A percentile compares a stretch with the other conserved stretches of the same genome.
Conservation (phyloP, 2,888 invertebrate species). For the Limnephilus rhombicus region DNA sequence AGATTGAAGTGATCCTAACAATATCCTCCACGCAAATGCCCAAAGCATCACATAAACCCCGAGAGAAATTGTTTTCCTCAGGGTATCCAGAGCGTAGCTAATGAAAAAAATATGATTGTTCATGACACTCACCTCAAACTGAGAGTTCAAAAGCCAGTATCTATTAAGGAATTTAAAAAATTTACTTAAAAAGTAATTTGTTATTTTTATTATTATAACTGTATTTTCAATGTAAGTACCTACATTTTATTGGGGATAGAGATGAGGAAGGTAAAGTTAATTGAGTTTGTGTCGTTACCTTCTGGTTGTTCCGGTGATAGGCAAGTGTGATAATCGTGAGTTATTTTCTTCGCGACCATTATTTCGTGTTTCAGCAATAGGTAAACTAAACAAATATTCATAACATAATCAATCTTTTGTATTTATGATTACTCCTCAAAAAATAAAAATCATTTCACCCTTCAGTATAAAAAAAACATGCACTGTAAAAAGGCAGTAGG, state of each 20-base stretch:
- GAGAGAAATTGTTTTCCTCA: no score
- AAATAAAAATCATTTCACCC: background rate
- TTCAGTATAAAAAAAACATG: no score
- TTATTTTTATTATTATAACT: slow-evolving; percentile 39
- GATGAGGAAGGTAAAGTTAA: background rate
- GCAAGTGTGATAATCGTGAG: slow-evolving; percentile 21
- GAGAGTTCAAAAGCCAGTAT: no score
- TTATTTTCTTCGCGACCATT: background rate
- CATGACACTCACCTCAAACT: no score
- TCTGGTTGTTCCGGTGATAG: slow-evolving; percentile 8
- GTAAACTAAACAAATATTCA: background rate
- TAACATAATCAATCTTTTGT: background rate
- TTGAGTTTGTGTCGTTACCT: background rate
- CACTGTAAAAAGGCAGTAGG: no score
- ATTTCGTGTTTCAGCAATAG: background rate
- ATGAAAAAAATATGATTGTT: no score
- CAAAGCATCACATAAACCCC: no score
- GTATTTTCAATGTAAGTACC: slow-evolving; percentile 29
- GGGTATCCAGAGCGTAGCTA: no score
- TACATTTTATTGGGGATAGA: background rate
- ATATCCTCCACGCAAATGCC: no score
- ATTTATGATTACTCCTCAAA: background rate
- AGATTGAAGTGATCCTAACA: no score
- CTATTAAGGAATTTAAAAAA: no score
- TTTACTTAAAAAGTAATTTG: no score